These are phyloP conservation scores for Drosophila eugracilis DNA, from an alignment of 1,140 invertebrate genomes.

Conservation along the genomic window DNA sequence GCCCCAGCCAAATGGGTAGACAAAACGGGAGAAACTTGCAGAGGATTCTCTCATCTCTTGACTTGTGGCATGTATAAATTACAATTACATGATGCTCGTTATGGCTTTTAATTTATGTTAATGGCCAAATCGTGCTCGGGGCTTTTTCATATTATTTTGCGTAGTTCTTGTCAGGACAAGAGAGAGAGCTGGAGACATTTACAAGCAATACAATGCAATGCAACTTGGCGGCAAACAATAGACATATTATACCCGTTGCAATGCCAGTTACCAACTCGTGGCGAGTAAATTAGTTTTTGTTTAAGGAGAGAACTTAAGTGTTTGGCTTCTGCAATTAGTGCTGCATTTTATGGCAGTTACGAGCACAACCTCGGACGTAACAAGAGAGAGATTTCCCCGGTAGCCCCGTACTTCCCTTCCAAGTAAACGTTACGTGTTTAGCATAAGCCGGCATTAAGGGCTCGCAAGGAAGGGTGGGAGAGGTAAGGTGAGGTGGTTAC, in stretches of 20 bases:
- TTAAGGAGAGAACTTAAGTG: slow-evolving; percentile 36
- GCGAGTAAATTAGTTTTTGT: slow-evolving; percentile 53
- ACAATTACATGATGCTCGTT: slow-evolving; percentile 78
- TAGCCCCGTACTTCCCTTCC: background rate
- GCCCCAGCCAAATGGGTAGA: slow-evolving; percentile 25
- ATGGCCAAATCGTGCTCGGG: slow-evolving; percentile 71
- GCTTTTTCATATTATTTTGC: slow-evolving; percentile 21
- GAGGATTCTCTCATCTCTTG: slow-evolving; percentile 7
- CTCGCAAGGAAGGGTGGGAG: too few species aligned
- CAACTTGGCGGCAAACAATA: slow-evolving; percentile 43
- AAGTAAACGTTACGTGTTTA: slow-evolving; percentile 43
- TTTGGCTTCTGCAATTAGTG: slow-evolving; percentile 66
- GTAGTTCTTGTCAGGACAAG: slow-evolving; percentile 30
- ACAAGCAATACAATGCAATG: slow-evolving; percentile 39
- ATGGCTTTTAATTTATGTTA: slow-evolving; percentile 81
- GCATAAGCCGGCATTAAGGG: slow-evolving; percentile 23
- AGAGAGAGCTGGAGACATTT: slow-evolving; percentile 22
- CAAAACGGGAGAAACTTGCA: slow-evolving; percentile 12
- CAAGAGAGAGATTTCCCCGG: slow-evolving; percentile 23
- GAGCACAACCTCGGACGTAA: slow-evolving; percentile 18
- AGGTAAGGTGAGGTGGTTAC: background rate
- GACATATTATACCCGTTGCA: slow-evolving; percentile 39
- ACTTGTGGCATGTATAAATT: slow-evolving; percentile 65
- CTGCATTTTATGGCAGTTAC: slow-evolving; percentile 56
- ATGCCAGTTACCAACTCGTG: slow-evolving; percentile 47